Base-by-base conservation (phyloP, 2,797 vertebrate genomes). In the Holocentrus rufus region DNA sequence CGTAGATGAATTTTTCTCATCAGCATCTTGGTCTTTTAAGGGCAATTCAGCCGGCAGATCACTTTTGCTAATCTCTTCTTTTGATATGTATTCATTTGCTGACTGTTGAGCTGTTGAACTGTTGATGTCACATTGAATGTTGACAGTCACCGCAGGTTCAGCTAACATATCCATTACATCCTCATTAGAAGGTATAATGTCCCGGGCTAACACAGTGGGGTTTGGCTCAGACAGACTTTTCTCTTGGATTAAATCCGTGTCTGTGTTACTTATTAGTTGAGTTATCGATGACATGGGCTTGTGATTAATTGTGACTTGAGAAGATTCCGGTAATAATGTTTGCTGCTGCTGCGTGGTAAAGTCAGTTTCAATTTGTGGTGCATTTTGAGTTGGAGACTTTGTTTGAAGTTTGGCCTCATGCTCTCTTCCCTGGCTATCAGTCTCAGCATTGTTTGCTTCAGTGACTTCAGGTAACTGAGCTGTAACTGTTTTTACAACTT, bases 101-200 rank as follows among this genome's bases (percentile, higher is more conserved):
- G 53, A n/a, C n/a, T n/a, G n/a, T n/a, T n/a, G n/a, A n/a, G n/a
- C n/a, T n/a, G n/a, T n/a, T n/a, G n/a, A n/a, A n/a, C n/a, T n/a
- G n/a, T n/a, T n/a, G n/a, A n/a, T 56, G 53, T 83, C 72, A 72
- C 34, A 7, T 23, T 30, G 54, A 64, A n/a, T 46, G 36, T 17
- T 0, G 36, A 77, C 82, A 76, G 47, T 71, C 14, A 68, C 47
- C 74, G 23, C 64, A 70, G 84, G 77, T 86, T 83, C 84, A 52
- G 47, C 23, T 39, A 57, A 58, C 3, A 23, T 71, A 81, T 85
- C 62, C 30, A 17, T 85, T 85, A 67, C 77, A 73, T 82, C 60
- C 18, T 69, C 52, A 30, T 68, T 23, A 58, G 46, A 60, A 64
- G 68, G 66, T 83, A n/a, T 39, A 65, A 58, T 82, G 46, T 74